Evolutionary conservation across 2,888 invertebrate species (phyloP), one percentile per base, ranked within the genome.

Genomic region (Metopia argyrocephala): DNA sequence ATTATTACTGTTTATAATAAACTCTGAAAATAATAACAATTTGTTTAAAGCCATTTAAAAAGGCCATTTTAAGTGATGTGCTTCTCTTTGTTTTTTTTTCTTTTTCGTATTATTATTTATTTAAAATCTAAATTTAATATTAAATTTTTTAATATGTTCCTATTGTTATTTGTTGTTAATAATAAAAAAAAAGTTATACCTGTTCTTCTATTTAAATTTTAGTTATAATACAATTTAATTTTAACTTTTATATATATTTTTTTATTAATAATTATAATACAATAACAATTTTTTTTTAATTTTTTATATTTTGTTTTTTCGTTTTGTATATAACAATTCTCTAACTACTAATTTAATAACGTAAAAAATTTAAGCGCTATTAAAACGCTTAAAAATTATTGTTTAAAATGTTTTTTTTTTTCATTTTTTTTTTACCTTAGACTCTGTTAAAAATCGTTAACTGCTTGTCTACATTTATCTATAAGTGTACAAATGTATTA

Each of bases 1-100:
- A 18, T 69, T 54, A 46, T n/a, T 25, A 46, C 65, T 46, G 69
- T 56, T 66, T 65, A 56, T 81, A 81, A 81, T 81, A 81, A 81
- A 81, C 81, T 81, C 81, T 81, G 81, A 78, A 81, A 78, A 81
- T 78, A 78, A 75, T 81, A 81, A 81, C 81, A 81, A 81, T 81
- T 78, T 78, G 78, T 81, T 81, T 81, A 81, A 78, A 81, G 81
- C 81, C 81, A 81, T 81, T 81, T 78, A 46, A 70, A 74, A 81
- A 81, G 81, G 81, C 81, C 81, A 75, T 78, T 81, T 81, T 78
- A 81, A 81, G 81, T 81, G 78, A 81, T 81, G 81, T 81, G 81
- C 81, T 81, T 38, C 9, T 38, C 38, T 3, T 31, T 31, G 9
- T 15, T 12, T 38, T 0, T 38, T 31, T 12, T 31, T 12, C 12